These are phyloP conservation scores for Argya squamiceps DNA, from an alignment of 2,797 vertebrate species.

Conservation along the genomic window DNA sequence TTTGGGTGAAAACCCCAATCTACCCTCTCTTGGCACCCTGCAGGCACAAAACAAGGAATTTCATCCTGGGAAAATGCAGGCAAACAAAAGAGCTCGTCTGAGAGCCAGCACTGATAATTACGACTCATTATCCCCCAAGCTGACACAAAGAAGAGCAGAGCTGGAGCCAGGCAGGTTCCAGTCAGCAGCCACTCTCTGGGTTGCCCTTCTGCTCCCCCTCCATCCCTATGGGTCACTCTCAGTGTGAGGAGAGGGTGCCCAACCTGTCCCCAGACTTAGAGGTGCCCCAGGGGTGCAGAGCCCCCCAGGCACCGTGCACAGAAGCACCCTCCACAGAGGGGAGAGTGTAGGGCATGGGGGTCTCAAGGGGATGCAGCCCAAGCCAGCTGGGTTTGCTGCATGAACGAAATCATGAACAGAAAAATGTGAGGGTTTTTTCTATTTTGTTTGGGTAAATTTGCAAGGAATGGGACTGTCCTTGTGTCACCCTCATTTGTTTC, in stretches of 20 bases:
- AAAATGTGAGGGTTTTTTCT: accelerated
- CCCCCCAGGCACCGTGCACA: accelerated
- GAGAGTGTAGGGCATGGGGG: accelerated
- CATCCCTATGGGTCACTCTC: background rate
- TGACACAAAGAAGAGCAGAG: constrained; percentile 13
- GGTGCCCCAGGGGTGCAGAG: background rate
- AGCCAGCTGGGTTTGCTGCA: background rate
- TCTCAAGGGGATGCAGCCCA: background rate
- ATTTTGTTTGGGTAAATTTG: background rate
- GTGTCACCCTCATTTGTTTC: background rate
- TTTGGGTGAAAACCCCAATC: background rate
- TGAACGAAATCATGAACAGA: background rate
- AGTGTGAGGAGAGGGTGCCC: background rate
- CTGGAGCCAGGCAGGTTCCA: background rate
- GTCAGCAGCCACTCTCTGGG: background rate
- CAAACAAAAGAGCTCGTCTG: background rate
- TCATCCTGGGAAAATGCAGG: background rate
- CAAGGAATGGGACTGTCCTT: background rate
- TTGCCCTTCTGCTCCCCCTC: background rate
- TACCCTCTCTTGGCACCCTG: background rate
- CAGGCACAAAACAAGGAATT: background rate
- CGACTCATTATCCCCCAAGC: constrained; percentile 32
- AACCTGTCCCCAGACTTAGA: background rate
- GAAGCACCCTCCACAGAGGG: background rate
- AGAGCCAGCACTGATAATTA: constrained; percentile 34